Conservation (phyloP, 2,888 invertebrate species). For the Allacma fusca region DNA sequence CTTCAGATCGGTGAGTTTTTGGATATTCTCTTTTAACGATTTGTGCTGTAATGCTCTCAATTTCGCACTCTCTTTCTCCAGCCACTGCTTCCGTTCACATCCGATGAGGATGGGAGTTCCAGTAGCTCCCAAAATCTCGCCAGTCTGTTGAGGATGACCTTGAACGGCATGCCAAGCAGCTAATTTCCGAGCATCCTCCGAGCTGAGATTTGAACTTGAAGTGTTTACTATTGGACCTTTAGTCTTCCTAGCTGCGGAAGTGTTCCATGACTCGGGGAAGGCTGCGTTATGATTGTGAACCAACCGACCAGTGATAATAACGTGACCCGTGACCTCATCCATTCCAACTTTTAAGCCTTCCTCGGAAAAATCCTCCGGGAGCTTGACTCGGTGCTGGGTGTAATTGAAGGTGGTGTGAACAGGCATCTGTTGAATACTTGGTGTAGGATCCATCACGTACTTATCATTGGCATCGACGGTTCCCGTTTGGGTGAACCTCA, state of each 20-base stretch:
- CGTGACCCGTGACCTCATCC: conserved; percentile 19
- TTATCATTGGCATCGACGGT: background rate
- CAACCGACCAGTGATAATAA: conserved; percentile 25
- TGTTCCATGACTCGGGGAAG: background rate
- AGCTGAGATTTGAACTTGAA: background rate
- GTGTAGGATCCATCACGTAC: background rate
- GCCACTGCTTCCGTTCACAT: background rate
- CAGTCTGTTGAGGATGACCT: background rate
- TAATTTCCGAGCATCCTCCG: conserved; percentile 16
- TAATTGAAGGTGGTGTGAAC: conserved; percentile 21
- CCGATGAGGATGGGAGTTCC: background rate
- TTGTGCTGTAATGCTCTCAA: conserved; percentile 22
- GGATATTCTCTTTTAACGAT: background rate
- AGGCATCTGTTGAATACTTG: background rate
- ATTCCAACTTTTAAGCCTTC: conserved; percentile 20
- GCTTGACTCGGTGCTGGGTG: conserved; percentile 20
- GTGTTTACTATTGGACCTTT: conserved; percentile 19
- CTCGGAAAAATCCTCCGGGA: conserved; percentile 22
- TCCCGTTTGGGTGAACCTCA: conserved; percentile 22
- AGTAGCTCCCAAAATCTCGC: too few relatives aligned
- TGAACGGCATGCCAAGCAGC: background rate
- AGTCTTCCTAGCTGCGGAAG: background rate
- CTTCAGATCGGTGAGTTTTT: background rate
- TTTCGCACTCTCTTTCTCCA: conserved; percentile 18
- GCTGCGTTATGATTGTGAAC: background rate